Evolutionary conservation across 2,888 invertebrate genomes (phyloP).

Genomic region (Phyllotreta cruciferae): DNA sequence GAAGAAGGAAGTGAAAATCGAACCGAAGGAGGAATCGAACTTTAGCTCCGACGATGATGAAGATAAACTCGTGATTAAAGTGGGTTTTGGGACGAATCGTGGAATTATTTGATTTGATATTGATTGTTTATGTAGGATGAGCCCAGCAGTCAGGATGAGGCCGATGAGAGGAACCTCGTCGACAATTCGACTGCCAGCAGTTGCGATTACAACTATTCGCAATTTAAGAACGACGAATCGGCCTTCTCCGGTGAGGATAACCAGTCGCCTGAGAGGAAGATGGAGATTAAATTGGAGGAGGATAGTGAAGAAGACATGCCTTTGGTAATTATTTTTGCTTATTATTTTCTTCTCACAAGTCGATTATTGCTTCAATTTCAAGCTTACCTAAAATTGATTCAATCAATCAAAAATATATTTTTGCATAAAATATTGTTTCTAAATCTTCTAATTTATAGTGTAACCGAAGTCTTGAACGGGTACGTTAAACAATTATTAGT

Average conservation of each 20-base stretch:
- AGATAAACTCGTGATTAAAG: slow-evolving; percentile 58
- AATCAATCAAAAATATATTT: too few species aligned
- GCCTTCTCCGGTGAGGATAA: slow-evolving; percentile 50
- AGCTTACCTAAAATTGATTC: too few species aligned
- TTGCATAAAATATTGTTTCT: too few species aligned
- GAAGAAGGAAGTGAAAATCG: slow-evolving; percentile 40
- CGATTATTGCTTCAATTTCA: too few species aligned
- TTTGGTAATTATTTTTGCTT: slow-evolving; percentile 64
- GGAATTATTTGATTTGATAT: too few species aligned
- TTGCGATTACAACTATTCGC: slow-evolving; percentile 75
- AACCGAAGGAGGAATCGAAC: slow-evolving; percentile 45
- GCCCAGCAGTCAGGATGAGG: slow-evolving; percentile 51
- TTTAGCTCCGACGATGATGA: slow-evolving; percentile 58
- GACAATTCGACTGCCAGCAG: slow-evolving; percentile 70
- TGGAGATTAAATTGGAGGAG: slow-evolving; percentile 51
- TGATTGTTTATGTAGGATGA: slow-evolving; percentile 42
- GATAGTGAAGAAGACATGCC: slow-evolving; percentile 77
- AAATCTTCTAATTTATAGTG: too few species aligned
- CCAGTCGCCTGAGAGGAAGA: slow-evolving; percentile 56
- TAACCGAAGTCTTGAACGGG: too few species aligned
- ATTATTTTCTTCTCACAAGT: too few species aligned
- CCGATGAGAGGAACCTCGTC: slow-evolving; percentile 40
- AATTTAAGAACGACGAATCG: slow-evolving; percentile 66
- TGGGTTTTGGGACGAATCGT: too few species aligned
- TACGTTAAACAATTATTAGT: too few species aligned